Evolutionary conservation across 2,113 vertebrate genomes (phyloP).

Genomic region (Ptychochromis oligacanthus): DNA sequence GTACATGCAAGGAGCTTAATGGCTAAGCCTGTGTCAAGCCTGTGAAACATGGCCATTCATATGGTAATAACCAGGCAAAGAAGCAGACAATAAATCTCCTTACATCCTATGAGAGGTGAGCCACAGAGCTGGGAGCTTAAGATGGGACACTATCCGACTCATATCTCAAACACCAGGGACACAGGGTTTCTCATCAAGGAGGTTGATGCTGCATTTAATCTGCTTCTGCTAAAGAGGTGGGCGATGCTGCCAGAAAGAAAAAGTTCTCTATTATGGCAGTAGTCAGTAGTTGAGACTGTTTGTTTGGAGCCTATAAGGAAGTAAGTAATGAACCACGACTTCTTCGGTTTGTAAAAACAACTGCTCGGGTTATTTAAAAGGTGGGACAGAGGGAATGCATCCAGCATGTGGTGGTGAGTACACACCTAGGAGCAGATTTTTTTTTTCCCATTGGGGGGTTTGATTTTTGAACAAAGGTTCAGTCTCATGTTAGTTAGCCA

Average conservation of each 20-base stretch:
- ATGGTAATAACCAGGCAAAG: slow-evolving; percentile 69
- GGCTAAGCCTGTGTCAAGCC: slow-evolving; percentile 67
- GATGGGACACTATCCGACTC: slow-evolving; percentile 14
- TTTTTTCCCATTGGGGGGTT: background rate
- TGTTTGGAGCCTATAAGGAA: background rate
- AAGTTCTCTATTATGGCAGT: background rate
- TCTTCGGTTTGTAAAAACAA: background rate
- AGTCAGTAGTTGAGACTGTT: background rate
- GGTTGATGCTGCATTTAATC: background rate
- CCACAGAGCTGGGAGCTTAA: slow-evolving; percentile 39
- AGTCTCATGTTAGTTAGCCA: background rate
- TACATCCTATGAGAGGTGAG: slow-evolving; percentile 35
- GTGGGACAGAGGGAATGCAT: background rate
- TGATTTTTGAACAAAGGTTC: background rate
- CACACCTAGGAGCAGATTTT: background rate
- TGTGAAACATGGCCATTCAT: slow-evolving; percentile 66
- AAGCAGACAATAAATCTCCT: slow-evolving; percentile 64
- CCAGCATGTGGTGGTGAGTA: background rate
- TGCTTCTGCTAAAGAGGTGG: slow-evolving; percentile 24
- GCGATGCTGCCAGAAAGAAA: background rate
- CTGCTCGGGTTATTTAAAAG: background rate
- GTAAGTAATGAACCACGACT: background rate
- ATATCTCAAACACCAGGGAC: slow-evolving; percentile 20
- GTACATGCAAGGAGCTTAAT: slow-evolving; percentile 58
- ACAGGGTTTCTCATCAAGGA: slow-evolving; percentile 9